phyloP scores from a whole-genome alignment of 2,113 vertebrate genomes.

The Pongo abelii region DNA sequence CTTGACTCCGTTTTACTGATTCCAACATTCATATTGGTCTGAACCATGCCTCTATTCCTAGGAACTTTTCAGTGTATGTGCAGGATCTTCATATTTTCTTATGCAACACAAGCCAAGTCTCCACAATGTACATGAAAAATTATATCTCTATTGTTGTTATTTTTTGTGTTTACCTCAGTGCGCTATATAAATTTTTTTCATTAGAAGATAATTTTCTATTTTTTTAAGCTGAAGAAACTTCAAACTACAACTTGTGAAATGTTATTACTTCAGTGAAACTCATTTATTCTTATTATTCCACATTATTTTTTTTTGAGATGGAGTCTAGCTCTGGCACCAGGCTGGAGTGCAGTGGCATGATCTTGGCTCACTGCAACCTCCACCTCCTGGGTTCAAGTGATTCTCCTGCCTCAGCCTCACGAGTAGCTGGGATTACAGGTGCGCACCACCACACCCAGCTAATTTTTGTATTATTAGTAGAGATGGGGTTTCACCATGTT shows the following conservation, averaged over 20 bases:
- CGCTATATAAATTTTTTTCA: background rate
- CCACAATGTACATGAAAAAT: background rate
- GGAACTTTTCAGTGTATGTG: background rate
- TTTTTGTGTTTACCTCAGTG: conserved; percentile 30
- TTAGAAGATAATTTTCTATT: conserved; percentile 33
- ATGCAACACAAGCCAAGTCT: background rate
- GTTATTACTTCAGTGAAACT: conserved; percentile 75
- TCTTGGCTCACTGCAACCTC: too few species aligned
- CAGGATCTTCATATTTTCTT: background rate
- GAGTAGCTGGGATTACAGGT: too few species aligned
- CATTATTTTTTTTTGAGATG: too few species aligned
- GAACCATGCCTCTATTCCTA: background rate
- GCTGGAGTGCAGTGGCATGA: too few species aligned
- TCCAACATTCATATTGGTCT: background rate
- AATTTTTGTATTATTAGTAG: too few species aligned
- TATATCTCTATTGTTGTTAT: accelerated
- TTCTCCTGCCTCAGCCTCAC: too few species aligned
- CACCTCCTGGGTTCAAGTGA: too few species aligned
- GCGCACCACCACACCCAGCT: too few species aligned
- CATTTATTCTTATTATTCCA: conserved; percentile 81
- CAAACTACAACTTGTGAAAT: conserved; percentile 57
- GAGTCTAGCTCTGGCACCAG: too few species aligned
- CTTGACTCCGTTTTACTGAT: conserved; percentile 54
- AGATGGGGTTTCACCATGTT: too few species aligned
- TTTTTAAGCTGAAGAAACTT: conserved; percentile 62